Evolutionary conservation across 2,113 vertebrate genomes (phyloP).

Genomic region (Pelobates fuscus): DNA sequence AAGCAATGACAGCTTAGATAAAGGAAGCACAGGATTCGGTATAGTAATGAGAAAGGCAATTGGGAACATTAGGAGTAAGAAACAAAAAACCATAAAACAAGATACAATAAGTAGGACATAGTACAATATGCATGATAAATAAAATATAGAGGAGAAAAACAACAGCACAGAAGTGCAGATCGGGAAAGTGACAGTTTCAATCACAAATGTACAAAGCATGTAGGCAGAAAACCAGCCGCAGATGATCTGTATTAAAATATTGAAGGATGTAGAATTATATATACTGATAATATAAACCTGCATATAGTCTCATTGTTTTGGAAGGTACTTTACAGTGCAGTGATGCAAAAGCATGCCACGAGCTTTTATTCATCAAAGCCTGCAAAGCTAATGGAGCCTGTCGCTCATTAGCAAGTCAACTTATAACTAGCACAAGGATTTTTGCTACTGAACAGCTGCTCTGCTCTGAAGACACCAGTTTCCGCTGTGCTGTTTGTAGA

Average conservation of each 20-base stretch:
- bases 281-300: neutral
- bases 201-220: neutral
- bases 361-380: conserved; percentile 21
- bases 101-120: neutral
- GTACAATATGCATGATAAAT: neutral
- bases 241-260: conserved; percentile 10
- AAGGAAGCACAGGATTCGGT: too few species aligned
- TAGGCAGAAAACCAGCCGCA: neutral
- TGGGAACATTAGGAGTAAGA: neutral
- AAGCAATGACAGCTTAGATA: too few species aligned
- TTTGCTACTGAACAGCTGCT: conserved; percentile 47
- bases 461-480: conserved; percentile 41
- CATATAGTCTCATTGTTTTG: neutral
- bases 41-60: neutral
- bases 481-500: conserved; percentile 46
- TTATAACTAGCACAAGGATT: conserved; percentile 39
- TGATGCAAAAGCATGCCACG: conserved; percentile 25
- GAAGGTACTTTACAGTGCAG: conserved; percentile 12
- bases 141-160: conserved; percentile 4
- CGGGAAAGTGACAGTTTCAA: neutral
- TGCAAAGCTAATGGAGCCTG: conserved; percentile 41
- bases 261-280: neutral
- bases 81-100: neutral
- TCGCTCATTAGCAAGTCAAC: conserved; percentile 45
- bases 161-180: neutral